A percentile compares a stretch with the other conserved stretches of the same genome.
Evolutionary conservation across 1,140 invertebrate species (phyloP).

Genomic region (Sesamia nonagrioides): DNA sequence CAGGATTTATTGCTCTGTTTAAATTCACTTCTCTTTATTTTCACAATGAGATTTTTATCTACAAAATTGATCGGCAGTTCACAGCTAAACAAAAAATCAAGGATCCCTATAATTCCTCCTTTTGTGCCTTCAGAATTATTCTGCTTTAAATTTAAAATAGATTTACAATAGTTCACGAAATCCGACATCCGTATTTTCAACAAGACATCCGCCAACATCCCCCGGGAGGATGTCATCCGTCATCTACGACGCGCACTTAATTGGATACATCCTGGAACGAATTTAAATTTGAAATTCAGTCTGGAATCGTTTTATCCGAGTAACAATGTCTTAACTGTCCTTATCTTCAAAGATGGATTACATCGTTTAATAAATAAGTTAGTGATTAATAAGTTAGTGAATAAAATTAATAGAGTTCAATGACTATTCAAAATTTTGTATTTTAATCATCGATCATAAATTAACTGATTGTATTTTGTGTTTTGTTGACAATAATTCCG

Average conservation of each 20-base stretch:
- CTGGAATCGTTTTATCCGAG: constrained; percentile 42
- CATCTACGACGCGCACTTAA: constrained; percentile 71
- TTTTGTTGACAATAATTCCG: no score
- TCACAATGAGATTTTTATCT: no score
- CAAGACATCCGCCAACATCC: constrained; percentile 49
- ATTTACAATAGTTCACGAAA: constrained; percentile 4
- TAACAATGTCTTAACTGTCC: neutral
- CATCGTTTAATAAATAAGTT: neutral
- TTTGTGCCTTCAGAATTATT: neutral
- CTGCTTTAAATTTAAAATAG: neutral
- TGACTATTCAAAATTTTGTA: no score
- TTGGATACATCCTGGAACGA: constrained; percentile 67
- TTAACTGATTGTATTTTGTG: no score
- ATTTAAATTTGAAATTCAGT: constrained; percentile 65
- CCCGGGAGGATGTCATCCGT: constrained; percentile 65
- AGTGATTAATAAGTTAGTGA: no score
- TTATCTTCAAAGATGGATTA: constrained; percentile 17
- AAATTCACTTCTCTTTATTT: no score
- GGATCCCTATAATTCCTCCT: no score
- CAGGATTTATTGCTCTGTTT: no score
- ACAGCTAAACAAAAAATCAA: no score
- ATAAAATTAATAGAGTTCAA: no score
- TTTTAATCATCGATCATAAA: no score
- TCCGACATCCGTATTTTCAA: constrained; percentile 9
- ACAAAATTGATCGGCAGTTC: no score